Evolutionary conservation across 2,113 vertebrate species (phyloP).

Genomic region (Chaetura pelagica): DNA sequence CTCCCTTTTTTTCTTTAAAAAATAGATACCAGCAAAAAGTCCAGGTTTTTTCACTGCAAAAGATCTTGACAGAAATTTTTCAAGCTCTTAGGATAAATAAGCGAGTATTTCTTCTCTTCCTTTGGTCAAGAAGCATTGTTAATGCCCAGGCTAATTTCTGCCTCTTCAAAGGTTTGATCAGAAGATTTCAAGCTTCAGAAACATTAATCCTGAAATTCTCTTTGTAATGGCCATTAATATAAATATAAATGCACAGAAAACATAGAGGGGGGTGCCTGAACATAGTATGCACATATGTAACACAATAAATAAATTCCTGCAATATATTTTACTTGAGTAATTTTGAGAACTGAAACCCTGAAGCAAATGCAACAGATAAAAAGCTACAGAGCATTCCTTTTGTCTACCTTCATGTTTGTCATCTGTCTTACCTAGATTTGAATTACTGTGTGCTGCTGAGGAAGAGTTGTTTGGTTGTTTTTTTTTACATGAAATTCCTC

Average conservation of each 20-base stretch:
- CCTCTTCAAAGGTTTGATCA: background rate
- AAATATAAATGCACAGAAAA: background rate
- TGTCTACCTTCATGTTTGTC: background rate
- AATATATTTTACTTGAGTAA: rapidly evolving
- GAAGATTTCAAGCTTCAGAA: background rate
- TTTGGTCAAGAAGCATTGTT: background rate
- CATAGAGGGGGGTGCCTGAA: background rate
- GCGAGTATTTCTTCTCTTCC: background rate
- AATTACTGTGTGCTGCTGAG: background rate
- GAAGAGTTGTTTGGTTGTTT: background rate
- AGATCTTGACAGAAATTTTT: background rate
- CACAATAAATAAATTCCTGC: background rate
- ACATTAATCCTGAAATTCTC: background rate
- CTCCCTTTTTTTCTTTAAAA: background rate
- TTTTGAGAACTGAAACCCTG: background rate
- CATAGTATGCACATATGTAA: background rate
- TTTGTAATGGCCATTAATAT: background rate
- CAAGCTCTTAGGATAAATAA: background rate
- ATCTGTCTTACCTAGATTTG: background rate
- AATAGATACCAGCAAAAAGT: background rate
- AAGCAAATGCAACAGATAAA: background rate
- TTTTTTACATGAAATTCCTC: background rate
- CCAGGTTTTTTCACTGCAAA: background rate
- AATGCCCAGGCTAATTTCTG: background rate
- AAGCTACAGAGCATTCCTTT: background rate